Evolutionary conservation across 2,888 invertebrate species (phyloP).

Genomic region (Eristalinus aeneus): DNA sequence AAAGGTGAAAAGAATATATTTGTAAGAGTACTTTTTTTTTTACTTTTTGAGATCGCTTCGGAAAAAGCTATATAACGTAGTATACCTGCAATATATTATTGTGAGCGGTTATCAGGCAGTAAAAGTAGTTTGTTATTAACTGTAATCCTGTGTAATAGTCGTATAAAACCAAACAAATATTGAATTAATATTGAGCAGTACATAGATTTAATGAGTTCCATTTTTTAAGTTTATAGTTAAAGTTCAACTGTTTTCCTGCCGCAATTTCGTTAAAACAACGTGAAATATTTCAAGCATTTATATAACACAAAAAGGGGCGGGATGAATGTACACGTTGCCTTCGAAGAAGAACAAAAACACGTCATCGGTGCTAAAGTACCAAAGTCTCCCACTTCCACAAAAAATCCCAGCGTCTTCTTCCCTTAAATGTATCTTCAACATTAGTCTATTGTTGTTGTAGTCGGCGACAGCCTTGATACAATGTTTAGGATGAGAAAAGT

Average conservation of each 20-base stretch:
- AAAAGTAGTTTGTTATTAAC: no score
- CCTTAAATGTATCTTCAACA: not conserved
- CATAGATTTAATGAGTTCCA: no score
- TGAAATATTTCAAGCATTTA: conserved; percentile 17
- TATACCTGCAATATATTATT: no score
- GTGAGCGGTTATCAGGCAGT: no score
- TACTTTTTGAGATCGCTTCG: no score
- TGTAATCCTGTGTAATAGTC: no score
- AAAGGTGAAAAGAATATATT: no score
- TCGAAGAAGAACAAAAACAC: conserved; percentile 56
- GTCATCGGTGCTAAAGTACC: conserved; percentile 49
- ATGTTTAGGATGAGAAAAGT: conserved; percentile 46
- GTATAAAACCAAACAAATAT: no score
- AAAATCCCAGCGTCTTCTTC: not conserved
- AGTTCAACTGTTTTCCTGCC: not conserved
- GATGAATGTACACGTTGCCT: conserved; percentile 6
- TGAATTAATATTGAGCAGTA: no score
- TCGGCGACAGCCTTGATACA: conserved; percentile 57
- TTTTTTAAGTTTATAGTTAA: no score
- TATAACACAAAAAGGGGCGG: conserved; percentile 54
- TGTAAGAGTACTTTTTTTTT: no score
- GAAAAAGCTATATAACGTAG: no score
- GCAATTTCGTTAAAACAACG: not conserved
- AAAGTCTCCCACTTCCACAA: not conserved
- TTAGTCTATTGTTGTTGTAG: conserved; percentile 31